A percentile compares a stretch with the other conserved stretches of the same genome.
These are phyloP conservation scores for Brachystomella parvula DNA, from an alignment of 1,140 invertebrate species.

Conservation along the genomic window DNA sequence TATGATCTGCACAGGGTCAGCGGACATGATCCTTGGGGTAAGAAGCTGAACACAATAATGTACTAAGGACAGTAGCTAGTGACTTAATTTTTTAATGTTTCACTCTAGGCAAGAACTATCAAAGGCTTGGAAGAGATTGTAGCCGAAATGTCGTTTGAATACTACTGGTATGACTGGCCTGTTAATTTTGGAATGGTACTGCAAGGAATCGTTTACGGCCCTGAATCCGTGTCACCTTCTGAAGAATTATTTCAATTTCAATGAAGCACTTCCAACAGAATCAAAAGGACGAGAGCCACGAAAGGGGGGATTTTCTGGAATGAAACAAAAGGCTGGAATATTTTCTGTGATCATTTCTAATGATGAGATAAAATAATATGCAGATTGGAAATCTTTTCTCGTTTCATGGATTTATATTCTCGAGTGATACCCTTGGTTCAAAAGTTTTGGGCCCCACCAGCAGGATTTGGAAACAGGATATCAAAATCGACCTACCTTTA, in stretches of 20 bases:
- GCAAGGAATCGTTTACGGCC: conserved; percentile 30
- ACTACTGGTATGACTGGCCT: conserved; percentile 32
- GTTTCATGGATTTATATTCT: too few relatives aligned
- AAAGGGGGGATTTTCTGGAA: too few relatives aligned
- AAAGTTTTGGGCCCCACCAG: too few relatives aligned
- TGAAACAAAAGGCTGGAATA: too few relatives aligned
- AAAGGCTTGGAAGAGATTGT: conserved; percentile 21
- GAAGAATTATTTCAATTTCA: conserved; percentile 20
- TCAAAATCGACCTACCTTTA: too few relatives aligned
- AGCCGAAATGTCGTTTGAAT: conserved; percentile 27
- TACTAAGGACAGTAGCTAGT: neutral
- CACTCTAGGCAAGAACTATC: conserved; percentile 14
- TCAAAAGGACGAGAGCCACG: too few relatives aligned
- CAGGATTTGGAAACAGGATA: too few relatives aligned
- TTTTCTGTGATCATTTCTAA: too few relatives aligned
- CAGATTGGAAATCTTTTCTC: too few relatives aligned
- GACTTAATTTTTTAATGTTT: neutral
- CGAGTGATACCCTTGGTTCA: too few relatives aligned
- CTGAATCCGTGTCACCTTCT: conserved; percentile 18
- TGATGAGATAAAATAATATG: too few relatives aligned
- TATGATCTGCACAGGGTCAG: conserved; percentile 17
- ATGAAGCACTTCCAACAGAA: too few relatives aligned
- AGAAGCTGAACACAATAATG: neutral
- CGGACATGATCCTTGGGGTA: conserved; percentile 17
- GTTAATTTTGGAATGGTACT: conserved; percentile 30